Conservation (phyloP, 2,797 vertebrate genomes). For the Podarcis lilfordi region DNA sequence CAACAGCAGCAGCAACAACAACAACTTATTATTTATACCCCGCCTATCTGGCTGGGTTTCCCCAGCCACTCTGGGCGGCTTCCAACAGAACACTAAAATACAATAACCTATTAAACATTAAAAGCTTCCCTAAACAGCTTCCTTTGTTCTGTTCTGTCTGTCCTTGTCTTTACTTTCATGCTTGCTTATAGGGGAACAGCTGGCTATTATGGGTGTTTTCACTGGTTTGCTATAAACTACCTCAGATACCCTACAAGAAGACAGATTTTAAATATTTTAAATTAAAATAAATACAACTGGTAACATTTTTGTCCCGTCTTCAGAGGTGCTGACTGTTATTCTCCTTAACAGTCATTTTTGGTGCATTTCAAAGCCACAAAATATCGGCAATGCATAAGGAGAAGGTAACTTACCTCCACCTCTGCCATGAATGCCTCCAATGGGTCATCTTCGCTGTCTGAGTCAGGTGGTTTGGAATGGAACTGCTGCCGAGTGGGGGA, state of each 20-base stretch:
- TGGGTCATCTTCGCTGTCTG: constrained; percentile 97
- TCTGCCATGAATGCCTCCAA: constrained; percentile 99
- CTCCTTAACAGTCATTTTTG: constrained; percentile 9
- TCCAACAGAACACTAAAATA: too few relatives aligned
- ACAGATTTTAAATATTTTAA: background rate
- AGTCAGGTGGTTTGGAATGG: constrained; percentile 84
- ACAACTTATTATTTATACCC: too few relatives aligned
- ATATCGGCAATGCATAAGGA: constrained; percentile 8
- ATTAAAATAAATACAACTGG: background rate
- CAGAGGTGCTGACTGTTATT: background rate
- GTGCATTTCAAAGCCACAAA: rapidly evolving
- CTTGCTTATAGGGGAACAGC: background rate
- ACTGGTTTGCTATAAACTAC: background rate
- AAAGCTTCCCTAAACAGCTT: too few relatives aligned
- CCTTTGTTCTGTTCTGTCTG: background rate
- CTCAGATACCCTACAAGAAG: background rate
- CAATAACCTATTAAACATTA: too few relatives aligned
- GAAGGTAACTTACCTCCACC: constrained; percentile 87
- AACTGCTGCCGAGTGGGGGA: constrained; percentile 96
- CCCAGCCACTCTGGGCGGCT: too few relatives aligned
- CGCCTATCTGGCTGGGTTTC: too few relatives aligned
- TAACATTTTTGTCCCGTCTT: background rate
- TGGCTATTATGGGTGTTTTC: background rate
- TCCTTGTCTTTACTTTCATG: background rate
- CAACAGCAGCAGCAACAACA: too few relatives aligned